These are phyloP conservation scores for Pseudochaenichthys georgianus DNA, from an alignment of 2,797 vertebrate species.

Conservation along the genomic window DNA sequence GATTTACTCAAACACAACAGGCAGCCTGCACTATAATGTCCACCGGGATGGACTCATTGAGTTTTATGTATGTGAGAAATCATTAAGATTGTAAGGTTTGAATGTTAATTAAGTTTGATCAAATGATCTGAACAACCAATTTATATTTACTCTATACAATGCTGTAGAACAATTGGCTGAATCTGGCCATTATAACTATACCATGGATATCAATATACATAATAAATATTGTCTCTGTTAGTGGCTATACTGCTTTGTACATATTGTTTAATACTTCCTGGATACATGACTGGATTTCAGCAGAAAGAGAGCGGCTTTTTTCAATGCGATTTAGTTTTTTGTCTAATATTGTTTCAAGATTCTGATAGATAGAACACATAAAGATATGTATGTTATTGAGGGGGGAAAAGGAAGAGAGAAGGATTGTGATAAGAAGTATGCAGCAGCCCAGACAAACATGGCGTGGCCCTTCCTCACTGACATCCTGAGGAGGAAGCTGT, in stretches of 20 bases:
- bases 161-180: neutral
- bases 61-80: neutral
- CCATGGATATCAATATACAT: neutral
- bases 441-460: constrained; percentile 79
- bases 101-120: neutral
- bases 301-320: neutral
- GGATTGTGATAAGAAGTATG: constrained; percentile 70
- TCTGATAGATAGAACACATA: constrained; percentile 45
- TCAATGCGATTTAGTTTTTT: neutral
- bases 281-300: neutral
- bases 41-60: neutral
- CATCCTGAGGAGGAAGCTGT: constrained; percentile 83
- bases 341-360: constrained; percentile 47
- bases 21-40: neutral
- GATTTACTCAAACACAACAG: constrained; percentile 5
- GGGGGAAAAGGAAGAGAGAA: constrained; percentile 55
- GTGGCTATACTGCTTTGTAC: neutral
- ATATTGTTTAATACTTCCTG: neutral
- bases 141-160: neutral
- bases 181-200: neutral
- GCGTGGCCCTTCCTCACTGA: constrained; percentile 81
- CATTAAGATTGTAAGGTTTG: neutral
- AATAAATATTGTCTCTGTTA: neutral
- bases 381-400: constrained; percentile 49
- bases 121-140: neutral